These are phyloP conservation scores for Patella caerulea DNA, from an alignment of 2,888 invertebrate genomes.

Conservation along the genomic window DNA sequence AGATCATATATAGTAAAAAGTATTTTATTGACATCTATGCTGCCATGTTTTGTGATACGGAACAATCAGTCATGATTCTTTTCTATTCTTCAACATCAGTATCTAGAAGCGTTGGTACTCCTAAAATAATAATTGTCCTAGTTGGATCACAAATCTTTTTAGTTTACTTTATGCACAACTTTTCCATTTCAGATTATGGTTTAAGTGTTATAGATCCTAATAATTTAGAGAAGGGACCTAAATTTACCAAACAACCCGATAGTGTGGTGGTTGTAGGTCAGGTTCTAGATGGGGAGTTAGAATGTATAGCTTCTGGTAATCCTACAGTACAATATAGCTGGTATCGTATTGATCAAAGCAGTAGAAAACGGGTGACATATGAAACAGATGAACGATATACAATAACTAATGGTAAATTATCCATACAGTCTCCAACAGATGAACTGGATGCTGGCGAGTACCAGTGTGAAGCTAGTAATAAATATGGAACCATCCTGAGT, in stretches of 20 bases:
- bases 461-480: constrained; percentile 90
- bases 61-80: too few relatives aligned
- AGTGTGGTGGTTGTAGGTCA: constrained; percentile 86
- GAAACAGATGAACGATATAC: constrained; percentile 76
- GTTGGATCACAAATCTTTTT: too few relatives aligned
- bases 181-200: constrained; percentile 27
- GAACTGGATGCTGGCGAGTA: constrained; percentile 88
- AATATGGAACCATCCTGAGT: constrained; percentile 89
- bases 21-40: constrained; percentile 17
- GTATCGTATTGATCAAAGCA: constrained; percentile 77
- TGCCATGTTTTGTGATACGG: too few relatives aligned
- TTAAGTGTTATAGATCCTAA: constrained; percentile 78
- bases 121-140: too few relatives aligned
- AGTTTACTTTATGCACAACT: background rate
- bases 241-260: constrained; percentile 88
- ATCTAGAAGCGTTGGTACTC: too few relatives aligned
- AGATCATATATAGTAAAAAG: background rate
- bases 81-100: too few relatives aligned
- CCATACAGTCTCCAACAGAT: constrained; percentile 85
- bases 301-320: constrained; percentile 78
- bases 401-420: constrained; percentile 90
- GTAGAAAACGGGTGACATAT: constrained; percentile 21
- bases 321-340: constrained; percentile 89
- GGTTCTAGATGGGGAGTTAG: constrained; percentile 30
- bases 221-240: constrained; percentile 88